A percentile compares a stretch with the other conserved stretches of the same genome.
Conservation (phyloP, 2,797 vertebrate species). For the Gambusia yucatana region DNA sequence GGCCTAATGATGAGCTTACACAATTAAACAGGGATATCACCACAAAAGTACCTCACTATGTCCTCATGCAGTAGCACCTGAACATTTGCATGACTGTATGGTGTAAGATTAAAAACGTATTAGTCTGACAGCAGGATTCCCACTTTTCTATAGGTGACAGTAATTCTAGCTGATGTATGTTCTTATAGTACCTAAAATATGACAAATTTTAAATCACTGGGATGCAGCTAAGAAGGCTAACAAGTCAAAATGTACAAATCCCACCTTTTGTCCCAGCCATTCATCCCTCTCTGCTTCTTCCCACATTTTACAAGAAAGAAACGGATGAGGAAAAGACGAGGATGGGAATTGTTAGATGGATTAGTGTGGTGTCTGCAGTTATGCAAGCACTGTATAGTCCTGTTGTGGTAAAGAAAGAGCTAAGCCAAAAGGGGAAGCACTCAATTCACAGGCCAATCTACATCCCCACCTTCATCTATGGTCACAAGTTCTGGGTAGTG, state of each 20-base stretch:
- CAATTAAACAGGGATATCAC: neutral
- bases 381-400: neutral
- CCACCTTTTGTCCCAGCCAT: conserved; percentile 12
- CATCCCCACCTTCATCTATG: neutral
- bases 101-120: neutral
- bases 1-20: neutral
- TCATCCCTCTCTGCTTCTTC: neutral
- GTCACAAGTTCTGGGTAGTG: neutral
- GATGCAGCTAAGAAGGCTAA: conserved; percentile 5
- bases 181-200: neutral
- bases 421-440: neutral
- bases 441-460: neutral
- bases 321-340: neutral
- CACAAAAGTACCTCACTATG: neutral
- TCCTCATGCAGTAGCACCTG: neutral
- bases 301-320: neutral
- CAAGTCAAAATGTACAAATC: conserved; percentile 9
- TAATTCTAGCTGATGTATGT: neutral
- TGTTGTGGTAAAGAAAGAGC: neutral
- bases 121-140: neutral
- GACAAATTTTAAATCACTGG: conserved; percentile 24
- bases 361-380: neutral
- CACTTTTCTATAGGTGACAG: neutral
- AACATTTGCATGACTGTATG: neutral
- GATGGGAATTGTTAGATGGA: neutral